Percentiles rank a stretch among this genome's conserved stretches.
phyloP scores from a whole-genome alignment of 2,113 vertebrate species.

The Pogona vitticeps region DNA sequence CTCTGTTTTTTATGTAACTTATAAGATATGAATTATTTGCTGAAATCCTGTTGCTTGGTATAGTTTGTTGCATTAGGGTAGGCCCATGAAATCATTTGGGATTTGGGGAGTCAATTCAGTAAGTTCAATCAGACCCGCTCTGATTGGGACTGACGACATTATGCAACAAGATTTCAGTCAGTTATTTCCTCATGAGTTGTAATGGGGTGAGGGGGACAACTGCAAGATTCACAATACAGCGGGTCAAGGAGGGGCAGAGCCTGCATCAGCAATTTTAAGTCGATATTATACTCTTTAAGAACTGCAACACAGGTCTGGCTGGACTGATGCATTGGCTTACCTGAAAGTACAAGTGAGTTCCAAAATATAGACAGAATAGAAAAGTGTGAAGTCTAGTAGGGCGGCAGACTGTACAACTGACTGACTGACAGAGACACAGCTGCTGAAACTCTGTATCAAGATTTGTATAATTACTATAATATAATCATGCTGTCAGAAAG shows the following conservation, averaged over 20 bases:
- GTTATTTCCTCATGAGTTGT: not conserved
- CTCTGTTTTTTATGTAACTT: not conserved
- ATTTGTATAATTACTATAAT: not conserved
- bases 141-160: too few species aligned
- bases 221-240: not conserved
- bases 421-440: not conserved
- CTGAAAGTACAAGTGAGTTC: not conserved
- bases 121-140: too few species aligned
- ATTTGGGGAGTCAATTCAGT: too few species aligned
- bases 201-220: not conserved
- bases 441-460: not conserved
- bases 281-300: not conserved
- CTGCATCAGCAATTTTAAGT: not conserved
- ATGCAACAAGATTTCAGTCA: too few species aligned
- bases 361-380: not conserved
- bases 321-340: not conserved
- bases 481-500: not conserved
- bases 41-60: too few species aligned
- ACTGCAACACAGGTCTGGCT: not conserved
- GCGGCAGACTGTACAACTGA: not conserved
- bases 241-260: not conserved
- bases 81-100: too few species aligned
- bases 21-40: not conserved
- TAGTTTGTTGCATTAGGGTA: too few species aligned
- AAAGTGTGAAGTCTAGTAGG: not conserved